These are phyloP conservation scores for Plumapathes pennacea DNA, from an alignment of 92 coral and sea anemone genomes.

Conservation along the genomic window DNA sequence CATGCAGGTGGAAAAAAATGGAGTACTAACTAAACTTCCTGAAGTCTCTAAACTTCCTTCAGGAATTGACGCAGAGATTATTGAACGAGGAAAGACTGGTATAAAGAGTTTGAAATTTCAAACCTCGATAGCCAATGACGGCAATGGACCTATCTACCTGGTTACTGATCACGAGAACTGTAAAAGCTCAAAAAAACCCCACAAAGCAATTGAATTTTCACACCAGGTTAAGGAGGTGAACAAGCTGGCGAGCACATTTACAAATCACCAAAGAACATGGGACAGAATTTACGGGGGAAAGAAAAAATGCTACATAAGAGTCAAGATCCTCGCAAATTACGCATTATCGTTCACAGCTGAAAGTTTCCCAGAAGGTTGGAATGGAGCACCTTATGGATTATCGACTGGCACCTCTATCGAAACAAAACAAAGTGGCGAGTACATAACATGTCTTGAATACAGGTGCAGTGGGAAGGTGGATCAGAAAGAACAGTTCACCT, in stretches of 20 bases:
- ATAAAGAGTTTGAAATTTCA: not conserved
- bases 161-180: not conserved
- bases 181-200: not conserved
- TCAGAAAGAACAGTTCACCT: not conserved
- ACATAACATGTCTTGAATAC: not conserved
- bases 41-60: not conserved
- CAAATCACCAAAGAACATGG: too few species aligned
- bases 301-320: not conserved
- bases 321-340: not conserved
- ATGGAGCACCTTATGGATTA: not conserved
- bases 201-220: not conserved
- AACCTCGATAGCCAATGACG: not conserved
- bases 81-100: not conserved
- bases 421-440: not conserved
- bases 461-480: too few species aligned
- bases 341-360: constrained; percentile 5
- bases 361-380: not conserved
- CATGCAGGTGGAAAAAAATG: not conserved
- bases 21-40: not conserved
- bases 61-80: not conserved
- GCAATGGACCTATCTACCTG: not conserved
- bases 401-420: not conserved
- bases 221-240: not conserved
- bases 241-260: too few species aligned
- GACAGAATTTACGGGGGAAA: too few species aligned